Base-by-base conservation (phyloP, 2,797 vertebrate genomes). In the Cottoperca gobio region DNA sequence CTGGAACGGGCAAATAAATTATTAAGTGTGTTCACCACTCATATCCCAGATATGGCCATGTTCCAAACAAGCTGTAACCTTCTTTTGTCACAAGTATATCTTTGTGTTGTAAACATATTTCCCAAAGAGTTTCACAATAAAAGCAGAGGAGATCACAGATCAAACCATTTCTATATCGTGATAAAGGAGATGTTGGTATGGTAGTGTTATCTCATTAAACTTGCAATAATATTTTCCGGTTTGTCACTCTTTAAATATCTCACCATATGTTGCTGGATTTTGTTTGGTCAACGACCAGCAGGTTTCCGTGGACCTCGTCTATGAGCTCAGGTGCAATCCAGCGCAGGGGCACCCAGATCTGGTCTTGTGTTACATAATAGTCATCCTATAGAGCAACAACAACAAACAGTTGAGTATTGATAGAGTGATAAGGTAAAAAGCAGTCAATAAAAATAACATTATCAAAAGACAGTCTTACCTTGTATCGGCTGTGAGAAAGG, bases 241-340 rank as follows among this genome's bases (percentile, higher is more conserved):
- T 31, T 37, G 16, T 63, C 7, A 19, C 23, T 50, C 19, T 59
- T 55, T n/a, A 0, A 42, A 28, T 31, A 35, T 75, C 95, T 95
- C 86, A 99, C 98, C 98, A 99, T 91, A 99, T 95, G 19, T 99
- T 99, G 93, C 98, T 98, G 91, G 95, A 89, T 91, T 97, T 99
- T 73, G 97, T 99, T 94, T 99, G 98, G 91, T 97, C 97, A 43
- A 97, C 98, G 1, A 99, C 93, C 9, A 99, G 93, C 81, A 99
- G 92, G 93, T 99, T 99, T 79, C 97, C 95, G 0, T 99, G 98
- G 70, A 99, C 97, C 63, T 99, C 98, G 0, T 99, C 98, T 50
- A 99, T 97, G 77, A 99, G 97, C 90, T 99, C 98, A 1, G 98
- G 98, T 0, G 98, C 97, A 6, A 99, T 98, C 98, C 98, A 99